Conservation (phyloP, 2,888 invertebrate genomes). For the Mesorhabditis belari region DNA sequence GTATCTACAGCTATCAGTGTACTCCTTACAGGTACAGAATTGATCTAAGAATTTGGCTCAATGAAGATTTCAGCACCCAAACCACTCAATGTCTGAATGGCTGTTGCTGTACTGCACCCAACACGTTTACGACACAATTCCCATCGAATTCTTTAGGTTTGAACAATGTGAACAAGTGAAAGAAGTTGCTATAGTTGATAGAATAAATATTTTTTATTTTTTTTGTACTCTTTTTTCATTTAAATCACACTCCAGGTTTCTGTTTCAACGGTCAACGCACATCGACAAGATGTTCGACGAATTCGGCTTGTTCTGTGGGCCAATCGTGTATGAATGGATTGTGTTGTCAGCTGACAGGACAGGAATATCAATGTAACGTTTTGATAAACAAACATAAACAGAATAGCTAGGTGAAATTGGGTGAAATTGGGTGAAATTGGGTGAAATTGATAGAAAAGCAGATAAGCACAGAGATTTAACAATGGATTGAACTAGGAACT, state of each 20-base stretch:
- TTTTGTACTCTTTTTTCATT: neutral
- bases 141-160: neutral
- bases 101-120: slow-evolving; percentile 26
- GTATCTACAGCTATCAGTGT: slow-evolving; percentile 23
- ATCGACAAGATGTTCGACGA: slow-evolving; percentile 23
- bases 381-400: neutral
- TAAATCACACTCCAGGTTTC: slow-evolving; percentile 26
- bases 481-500: too few species aligned
- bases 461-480: too few species aligned
- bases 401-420: neutral
- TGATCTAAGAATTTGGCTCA: neutral
- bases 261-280: slow-evolving; percentile 37
- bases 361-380: slow-evolving; percentile 17
- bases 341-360: slow-evolving; percentile 39
- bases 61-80: neutral
- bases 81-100: slow-evolving; percentile 17
- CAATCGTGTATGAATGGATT: slow-evolving; percentile 40
- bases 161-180: too few species aligned
- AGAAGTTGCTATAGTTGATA: neutral
- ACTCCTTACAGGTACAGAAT: neutral
- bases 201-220: neutral
- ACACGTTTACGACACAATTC: neutral
- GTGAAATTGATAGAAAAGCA: too few species aligned
- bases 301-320: slow-evolving; percentile 21
- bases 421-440: too few species aligned